Conservation (phyloP, 2,113 vertebrate species). For the Meles meles region DNA sequence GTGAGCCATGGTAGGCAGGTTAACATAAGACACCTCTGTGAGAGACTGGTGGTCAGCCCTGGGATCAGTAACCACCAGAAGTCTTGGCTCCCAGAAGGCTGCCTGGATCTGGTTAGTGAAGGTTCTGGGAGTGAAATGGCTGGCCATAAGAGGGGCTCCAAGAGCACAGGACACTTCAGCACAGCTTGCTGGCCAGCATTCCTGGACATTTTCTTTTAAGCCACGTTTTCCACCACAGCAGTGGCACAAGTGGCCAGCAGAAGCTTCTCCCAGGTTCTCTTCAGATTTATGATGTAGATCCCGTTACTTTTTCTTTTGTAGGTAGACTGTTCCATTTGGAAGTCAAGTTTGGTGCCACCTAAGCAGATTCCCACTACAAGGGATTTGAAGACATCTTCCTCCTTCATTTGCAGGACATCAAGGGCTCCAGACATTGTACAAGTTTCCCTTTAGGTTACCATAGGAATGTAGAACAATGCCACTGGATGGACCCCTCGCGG, state of each 20-base stretch:
- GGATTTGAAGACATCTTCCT: not conserved
- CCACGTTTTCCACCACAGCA: not conserved
- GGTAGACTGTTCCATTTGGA: not conserved
- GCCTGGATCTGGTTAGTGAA: not conserved
- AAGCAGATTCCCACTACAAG: not conserved
- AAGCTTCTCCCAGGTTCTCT: not conserved
- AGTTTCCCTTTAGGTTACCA: not conserved
- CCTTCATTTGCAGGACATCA: not conserved
- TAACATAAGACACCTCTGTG: not conserved
- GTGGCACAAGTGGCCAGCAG: not conserved
- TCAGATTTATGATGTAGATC: not conserved
- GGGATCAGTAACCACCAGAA: not conserved
- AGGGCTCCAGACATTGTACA: not conserved
- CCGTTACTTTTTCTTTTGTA: not conserved
- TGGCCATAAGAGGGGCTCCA: not conserved
- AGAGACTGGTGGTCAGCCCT: not conserved
- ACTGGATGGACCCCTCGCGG: not conserved
- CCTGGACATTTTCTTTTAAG: not conserved
- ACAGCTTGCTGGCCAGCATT: not conserved
- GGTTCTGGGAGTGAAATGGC: not conserved
- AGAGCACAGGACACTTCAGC: not conserved
- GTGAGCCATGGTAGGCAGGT: not conserved
- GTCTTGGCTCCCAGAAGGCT: not conserved
- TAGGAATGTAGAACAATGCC: not conserved
- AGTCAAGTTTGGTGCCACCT: not conserved